Percentiles rank a stretch among this genome's conserved stretches.
These are phyloP conservation scores for Hemitrygon akajei DNA, from an alignment of 2,797 vertebrate genomes.

Conservation along the genomic window DNA sequence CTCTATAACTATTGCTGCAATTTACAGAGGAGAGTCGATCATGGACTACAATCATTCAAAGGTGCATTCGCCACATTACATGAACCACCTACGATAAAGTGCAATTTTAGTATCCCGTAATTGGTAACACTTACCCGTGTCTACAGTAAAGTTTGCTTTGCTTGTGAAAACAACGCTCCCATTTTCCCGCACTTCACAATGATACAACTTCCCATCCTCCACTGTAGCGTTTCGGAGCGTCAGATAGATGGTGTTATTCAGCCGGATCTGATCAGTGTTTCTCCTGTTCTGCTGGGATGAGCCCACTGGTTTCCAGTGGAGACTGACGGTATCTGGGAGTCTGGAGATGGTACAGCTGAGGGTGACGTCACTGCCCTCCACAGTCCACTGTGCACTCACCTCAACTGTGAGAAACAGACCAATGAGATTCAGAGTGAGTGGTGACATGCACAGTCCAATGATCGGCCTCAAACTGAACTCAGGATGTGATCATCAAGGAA, in stretches of 20 bases:
- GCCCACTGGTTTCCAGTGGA: neutral
- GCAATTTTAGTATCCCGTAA: neutral
- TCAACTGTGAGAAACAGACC: neutral
- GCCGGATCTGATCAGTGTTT: neutral
- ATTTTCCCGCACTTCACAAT: conserved; percentile 8
- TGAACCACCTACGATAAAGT: neutral
- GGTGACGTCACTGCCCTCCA: neutral
- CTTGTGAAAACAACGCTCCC: neutral
- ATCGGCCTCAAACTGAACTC: too few relatives aligned
- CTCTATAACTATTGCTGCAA: too few relatives aligned
- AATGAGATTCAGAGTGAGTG: neutral
- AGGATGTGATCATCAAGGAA: too few relatives aligned
- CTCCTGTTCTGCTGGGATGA: neutral
- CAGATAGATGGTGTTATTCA: neutral
- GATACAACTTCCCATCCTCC: neutral
- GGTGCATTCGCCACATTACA: too few relatives aligned
- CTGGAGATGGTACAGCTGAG: conserved; percentile 23
- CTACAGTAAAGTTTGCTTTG: neutral
- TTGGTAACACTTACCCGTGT: neutral
- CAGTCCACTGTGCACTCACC: fast-evolving
- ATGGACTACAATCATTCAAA: too few relatives aligned
- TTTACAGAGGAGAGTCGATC: too few relatives aligned
- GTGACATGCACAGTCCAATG: neutral
- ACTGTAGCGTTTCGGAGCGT: neutral
- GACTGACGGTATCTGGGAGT: conserved; percentile 20